Evolutionary conservation across 2,888 invertebrate genomes (phyloP).

Genomic region (Polydrusus cervinus): DNA sequence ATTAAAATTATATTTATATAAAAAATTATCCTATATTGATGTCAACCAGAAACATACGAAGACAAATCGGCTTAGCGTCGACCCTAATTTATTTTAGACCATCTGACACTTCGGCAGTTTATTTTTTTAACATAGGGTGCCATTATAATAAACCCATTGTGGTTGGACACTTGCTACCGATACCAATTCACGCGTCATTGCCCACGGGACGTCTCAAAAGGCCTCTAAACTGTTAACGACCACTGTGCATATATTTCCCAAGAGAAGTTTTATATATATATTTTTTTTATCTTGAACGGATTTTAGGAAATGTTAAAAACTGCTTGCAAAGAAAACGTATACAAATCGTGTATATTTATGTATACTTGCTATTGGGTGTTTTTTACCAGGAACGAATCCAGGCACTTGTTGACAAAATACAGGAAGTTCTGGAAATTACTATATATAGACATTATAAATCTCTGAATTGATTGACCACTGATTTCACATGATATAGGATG

Average conservation of each 20-base stretch:
- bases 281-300: background rate
- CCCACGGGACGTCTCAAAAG: slow-evolving; percentile 27
- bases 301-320: too few relatives aligned
- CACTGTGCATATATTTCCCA: slow-evolving; percentile 23
- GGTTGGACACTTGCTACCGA: slow-evolving; percentile 40
- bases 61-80: slow-evolving; percentile 50
- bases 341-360: too few relatives aligned
- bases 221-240: slow-evolving; percentile 25
- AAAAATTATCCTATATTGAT: slow-evolving; percentile 9
- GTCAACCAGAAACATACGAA: slow-evolving; percentile 27
- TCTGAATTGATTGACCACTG: too few relatives aligned
- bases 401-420: too few relatives aligned
- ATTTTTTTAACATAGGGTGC: slow-evolving; percentile 43
- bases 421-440: too few relatives aligned
- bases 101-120: slow-evolving; percentile 46
- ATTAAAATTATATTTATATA: background rate
- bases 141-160: slow-evolving; percentile 44
- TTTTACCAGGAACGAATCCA: too few relatives aligned
- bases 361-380: too few relatives aligned
- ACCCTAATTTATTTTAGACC: slow-evolving; percentile 48
- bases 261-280: background rate
- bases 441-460: too few relatives aligned
- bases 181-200: slow-evolving; percentile 43
- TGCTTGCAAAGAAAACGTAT: too few relatives aligned
- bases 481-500: too few relatives aligned